phyloP scores from a whole-genome alignment of 1,140 invertebrate genomes.

The Harlomillsia oculata region DNA sequence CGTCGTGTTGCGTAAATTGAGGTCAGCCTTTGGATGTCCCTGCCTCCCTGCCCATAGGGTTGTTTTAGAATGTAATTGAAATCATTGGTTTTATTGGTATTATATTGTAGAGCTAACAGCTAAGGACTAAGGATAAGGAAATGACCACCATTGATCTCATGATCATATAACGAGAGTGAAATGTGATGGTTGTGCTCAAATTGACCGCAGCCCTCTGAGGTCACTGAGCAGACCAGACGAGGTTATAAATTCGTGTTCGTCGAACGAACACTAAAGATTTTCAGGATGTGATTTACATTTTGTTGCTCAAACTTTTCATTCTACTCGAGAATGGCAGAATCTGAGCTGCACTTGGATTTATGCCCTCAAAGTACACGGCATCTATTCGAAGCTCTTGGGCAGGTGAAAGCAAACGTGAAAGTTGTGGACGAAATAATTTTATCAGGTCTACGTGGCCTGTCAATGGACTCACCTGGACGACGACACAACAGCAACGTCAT shows the following conservation, averaged over 20 bases:
- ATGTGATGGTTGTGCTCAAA: neutral
- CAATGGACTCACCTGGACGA: neutral
- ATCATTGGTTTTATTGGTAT: no score
- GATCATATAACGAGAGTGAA: no score
- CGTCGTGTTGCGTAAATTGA: no score
- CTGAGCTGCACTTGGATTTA: constrained; percentile 20
- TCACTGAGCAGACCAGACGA: neutral
- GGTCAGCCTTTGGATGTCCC: no score
- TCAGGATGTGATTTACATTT: neutral
- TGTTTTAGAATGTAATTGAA: no score
- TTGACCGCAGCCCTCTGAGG: neutral
- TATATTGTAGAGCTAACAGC: no score
- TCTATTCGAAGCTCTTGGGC: constrained; percentile 11
- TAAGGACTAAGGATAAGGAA: no score
- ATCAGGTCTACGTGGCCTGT: neutral
- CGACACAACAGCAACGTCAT: neutral
- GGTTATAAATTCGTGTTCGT: neutral
- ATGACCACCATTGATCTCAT: no score
- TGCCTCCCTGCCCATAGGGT: no score
- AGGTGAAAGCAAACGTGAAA: constrained; percentile 15
- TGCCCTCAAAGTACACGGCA: constrained; percentile 16
- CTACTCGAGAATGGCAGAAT: neutral
- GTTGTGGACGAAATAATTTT: constrained; percentile 8
- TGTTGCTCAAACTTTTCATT: neutral
- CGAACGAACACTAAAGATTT: neutral